phyloP scores from a whole-genome alignment of 2,888 invertebrate genomes.

The Aelia acuminata region DNA sequence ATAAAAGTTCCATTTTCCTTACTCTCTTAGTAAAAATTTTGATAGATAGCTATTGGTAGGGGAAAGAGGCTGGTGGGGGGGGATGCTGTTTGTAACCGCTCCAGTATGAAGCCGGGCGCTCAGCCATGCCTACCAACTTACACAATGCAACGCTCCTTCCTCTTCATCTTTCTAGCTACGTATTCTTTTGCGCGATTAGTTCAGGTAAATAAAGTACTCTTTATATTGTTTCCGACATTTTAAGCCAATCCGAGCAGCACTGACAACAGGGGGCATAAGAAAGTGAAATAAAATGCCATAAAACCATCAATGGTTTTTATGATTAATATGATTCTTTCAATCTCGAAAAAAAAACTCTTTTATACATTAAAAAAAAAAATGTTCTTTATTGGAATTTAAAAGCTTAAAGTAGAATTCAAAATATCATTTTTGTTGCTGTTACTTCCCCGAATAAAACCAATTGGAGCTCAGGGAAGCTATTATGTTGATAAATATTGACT shows the following conservation, averaged over 20 bases:
- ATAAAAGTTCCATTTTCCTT: background rate
- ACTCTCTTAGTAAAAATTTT: background rate
- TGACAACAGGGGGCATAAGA: background rate
- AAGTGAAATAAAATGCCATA: background rate
- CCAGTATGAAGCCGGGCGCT: constrained; percentile 53
- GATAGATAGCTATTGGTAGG: background rate
- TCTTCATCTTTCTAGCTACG: background rate
- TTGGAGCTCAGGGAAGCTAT: background rate
- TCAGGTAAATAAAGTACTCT: background rate
- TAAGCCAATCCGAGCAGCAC: background rate
- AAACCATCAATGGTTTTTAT: background rate
- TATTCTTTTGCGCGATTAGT: background rate
- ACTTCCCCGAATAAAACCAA: background rate
- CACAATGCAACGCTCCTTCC: constrained; percentile 4
- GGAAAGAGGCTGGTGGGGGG: background rate
- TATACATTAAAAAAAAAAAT: background rate
- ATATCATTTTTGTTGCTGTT: background rate
- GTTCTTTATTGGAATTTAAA: background rate
- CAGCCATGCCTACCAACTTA: constrained; percentile 52
- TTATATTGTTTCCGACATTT: background rate
- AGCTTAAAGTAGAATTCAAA: background rate
- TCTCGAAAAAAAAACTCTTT: background rate
- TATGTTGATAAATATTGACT: background rate
- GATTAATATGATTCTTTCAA: background rate
- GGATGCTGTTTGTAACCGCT: background rate